Conservation (phyloP, 2,888 invertebrate species). For the Noctua janthe region DNA sequence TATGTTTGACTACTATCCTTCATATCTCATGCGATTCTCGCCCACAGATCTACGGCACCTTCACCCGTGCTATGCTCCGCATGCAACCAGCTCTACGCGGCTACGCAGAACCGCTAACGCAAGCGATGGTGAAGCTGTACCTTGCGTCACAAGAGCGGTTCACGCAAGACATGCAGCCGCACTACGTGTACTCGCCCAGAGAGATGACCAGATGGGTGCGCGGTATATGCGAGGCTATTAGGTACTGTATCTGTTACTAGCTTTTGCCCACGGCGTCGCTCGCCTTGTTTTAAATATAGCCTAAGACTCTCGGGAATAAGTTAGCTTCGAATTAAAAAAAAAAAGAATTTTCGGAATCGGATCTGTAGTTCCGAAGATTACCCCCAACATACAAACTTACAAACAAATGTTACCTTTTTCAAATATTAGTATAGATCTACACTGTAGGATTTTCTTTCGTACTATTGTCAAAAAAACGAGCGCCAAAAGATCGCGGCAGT, state of each 20-base stretch:
- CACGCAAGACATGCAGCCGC: conserved; percentile 99
- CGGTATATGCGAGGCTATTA: conserved; percentile 99
- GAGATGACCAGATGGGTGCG: conserved; percentile 99
- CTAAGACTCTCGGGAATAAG: no score
- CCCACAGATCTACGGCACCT: conserved; percentile 98
- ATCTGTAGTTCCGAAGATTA: no score
- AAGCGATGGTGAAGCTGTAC: conserved; percentile 99
- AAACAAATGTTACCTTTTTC: no score
- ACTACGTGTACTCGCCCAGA: conserved; percentile 99
- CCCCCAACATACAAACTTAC: no score
- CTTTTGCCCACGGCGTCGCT: no score
- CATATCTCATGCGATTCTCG: no score
- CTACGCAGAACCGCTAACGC: conserved; percentile 98
- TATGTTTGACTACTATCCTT: no score
- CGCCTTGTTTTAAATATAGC: no score
- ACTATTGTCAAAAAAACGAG: background rate
- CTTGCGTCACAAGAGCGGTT: conserved; percentile 98
- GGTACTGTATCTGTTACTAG: conserved; percentile 77
- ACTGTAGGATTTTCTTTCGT: background rate
- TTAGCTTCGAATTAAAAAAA: no score
- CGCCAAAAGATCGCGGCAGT: no score
- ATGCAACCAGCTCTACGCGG: conserved; percentile 97
- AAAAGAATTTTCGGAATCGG: no score
- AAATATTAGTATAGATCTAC: no score
- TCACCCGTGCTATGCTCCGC: conserved; percentile 99